These are phyloP conservation scores for Myoxocephalus aenaeus DNA, from an alignment of 2,797 vertebrate genomes.

Conservation along the genomic window DNA sequence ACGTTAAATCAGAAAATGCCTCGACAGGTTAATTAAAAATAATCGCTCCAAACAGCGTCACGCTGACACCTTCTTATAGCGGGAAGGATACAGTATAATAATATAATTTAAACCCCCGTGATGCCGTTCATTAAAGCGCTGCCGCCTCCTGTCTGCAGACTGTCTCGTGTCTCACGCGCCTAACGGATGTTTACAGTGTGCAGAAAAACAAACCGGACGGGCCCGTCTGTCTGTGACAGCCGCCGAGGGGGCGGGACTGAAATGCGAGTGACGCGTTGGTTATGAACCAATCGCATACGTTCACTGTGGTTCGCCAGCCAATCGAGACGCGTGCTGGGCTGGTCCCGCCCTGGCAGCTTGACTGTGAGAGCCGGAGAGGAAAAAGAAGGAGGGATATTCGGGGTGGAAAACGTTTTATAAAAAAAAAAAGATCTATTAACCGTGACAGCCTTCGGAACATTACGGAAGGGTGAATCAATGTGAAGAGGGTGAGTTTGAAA, in stretches of 20 bases:
- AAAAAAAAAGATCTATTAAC: background rate
- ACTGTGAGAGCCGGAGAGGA: slow-evolving; percentile 61
- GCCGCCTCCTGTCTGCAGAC: too few species aligned
- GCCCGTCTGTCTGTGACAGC: slow-evolving; percentile 11
- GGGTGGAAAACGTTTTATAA: slow-evolving; percentile 24
- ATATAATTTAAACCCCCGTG: too few species aligned
- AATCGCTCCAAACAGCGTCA: background rate
- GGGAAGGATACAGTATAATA: background rate
- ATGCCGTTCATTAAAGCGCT: background rate
- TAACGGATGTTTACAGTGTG: slow-evolving; percentile 21
- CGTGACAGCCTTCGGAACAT: slow-evolving; percentile 4
- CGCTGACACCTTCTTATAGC: background rate
- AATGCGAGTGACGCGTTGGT: slow-evolving; percentile 42
- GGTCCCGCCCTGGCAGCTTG: slow-evolving; percentile 54
- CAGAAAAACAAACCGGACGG: slow-evolving; percentile 1
- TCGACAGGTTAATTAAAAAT: slow-evolving; percentile 29
- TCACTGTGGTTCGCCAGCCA: slow-evolving; percentile 59
- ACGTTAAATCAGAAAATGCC: slow-evolving; percentile 12
- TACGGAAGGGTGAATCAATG: background rate
- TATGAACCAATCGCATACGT: slow-evolving; percentile 61
- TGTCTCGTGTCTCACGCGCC: background rate
- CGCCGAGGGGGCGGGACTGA: slow-evolving; percentile 39
- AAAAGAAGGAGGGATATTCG: slow-evolving; percentile 22
- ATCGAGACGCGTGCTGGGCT: slow-evolving; percentile 43
- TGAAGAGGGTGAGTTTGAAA: slow-evolving; percentile 48